Conservation (phyloP, 1,140 invertebrate genomes). For the Drosophila arawakana region DNA sequence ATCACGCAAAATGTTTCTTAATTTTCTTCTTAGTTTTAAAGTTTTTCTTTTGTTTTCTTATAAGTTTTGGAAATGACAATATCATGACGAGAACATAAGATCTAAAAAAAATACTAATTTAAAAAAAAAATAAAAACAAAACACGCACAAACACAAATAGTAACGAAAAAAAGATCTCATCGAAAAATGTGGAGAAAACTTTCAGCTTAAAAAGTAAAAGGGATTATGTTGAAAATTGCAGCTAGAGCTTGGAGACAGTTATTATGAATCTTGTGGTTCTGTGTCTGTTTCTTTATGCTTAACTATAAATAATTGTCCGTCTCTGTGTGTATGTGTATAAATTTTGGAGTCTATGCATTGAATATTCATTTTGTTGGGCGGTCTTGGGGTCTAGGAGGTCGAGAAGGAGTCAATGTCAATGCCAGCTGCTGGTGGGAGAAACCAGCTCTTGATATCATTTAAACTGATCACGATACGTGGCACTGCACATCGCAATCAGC, state of each 20-base stretch:
- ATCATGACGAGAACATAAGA: conserved; percentile 57
- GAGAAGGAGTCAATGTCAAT: conserved; percentile 36
- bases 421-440: conserved; percentile 52
- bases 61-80: conserved; percentile 26
- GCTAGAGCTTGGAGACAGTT: conserved; percentile 40
- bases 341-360: conserved; percentile 23
- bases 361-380: background rate
- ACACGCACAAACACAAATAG: conserved; percentile 57
- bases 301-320: conserved; percentile 42
- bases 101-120: conserved; percentile 45
- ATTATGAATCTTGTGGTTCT: background rate
- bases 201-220: conserved; percentile 21
- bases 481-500: conserved; percentile 88
- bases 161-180: conserved; percentile 24
- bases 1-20: conserved; percentile 31
- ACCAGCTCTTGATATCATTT: conserved; percentile 75
- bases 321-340: conserved; percentile 26
- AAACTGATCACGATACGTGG: conserved; percentile 83
- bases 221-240: conserved; percentile 29
- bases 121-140: conserved; percentile 49
- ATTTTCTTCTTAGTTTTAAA: background rate
- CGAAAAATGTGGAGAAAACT: conserved; percentile 32
- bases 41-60: conserved; percentile 10
- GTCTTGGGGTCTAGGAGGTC: background rate
- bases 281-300: conserved; percentile 31